Conservation (phyloP, 2,113 vertebrate species). For the Sterna hirundo region DNA sequence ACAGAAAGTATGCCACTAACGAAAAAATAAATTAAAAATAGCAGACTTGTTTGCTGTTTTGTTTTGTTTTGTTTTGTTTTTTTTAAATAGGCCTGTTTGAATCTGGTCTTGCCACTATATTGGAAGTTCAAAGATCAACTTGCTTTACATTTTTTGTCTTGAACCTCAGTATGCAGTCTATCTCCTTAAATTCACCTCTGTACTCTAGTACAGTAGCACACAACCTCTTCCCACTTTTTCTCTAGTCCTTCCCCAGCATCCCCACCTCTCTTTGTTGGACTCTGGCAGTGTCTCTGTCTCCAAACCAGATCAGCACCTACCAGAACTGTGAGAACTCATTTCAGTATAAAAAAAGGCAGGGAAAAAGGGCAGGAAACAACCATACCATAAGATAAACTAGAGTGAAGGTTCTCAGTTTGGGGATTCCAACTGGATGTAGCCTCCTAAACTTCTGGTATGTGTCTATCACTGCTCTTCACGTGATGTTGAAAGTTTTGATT, state of each 20-base stretch:
- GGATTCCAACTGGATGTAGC: background rate
- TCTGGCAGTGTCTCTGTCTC: background rate
- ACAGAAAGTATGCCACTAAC: background rate
- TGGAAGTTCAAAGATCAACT: background rate
- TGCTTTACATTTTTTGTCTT: background rate
- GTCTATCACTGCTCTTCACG: background rate
- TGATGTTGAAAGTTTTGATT: background rate
- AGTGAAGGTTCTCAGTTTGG: background rate
- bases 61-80: background rate
- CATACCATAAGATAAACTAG: background rate
- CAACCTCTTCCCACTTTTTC: background rate
- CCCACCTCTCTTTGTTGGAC: background rate
- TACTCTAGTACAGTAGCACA: background rate
- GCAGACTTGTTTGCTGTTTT: background rate
- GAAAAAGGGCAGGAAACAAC: background rate
- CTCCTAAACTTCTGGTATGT: background rate
- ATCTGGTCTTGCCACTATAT: background rate
- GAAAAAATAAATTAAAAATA: background rate
- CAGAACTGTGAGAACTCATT: background rate
- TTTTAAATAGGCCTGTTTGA: background rate
- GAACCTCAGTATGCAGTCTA: background rate
- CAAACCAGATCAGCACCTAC: background rate
- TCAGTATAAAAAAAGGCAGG: background rate
- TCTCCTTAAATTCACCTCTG: background rate
- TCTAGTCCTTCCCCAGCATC: background rate